These are phyloP conservation scores for Tenthredo notha DNA, from an alignment of 2,888 invertebrate species.

Conservation along the genomic window DNA sequence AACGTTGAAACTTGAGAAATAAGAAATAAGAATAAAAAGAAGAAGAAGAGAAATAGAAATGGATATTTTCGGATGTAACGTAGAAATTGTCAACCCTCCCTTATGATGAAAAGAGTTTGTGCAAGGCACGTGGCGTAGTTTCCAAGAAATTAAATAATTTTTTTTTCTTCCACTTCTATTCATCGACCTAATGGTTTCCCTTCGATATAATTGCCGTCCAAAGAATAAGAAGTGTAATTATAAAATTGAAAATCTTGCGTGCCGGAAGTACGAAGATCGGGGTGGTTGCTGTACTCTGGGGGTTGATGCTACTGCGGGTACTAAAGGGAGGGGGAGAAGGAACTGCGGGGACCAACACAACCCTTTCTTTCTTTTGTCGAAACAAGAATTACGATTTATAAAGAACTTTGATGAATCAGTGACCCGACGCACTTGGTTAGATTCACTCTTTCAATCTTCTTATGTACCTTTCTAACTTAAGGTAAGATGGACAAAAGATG, in stretches of 20 bases:
- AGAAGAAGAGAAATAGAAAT: slow-evolving; percentile 14
- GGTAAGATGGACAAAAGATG: slow-evolving; percentile 11
- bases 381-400: slow-evolving; percentile 64
- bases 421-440: slow-evolving; percentile 57
- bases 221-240: slow-evolving; percentile 60
- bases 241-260: slow-evolving; percentile 69
- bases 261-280: slow-evolving; percentile 56
- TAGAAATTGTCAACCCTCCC: background rate
- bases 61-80: background rate
- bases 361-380: slow-evolving; percentile 61
- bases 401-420: slow-evolving; percentile 66
- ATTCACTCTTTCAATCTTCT: slow-evolving; percentile 53
- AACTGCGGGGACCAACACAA: slow-evolving; percentile 44
- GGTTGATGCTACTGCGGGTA: background rate
- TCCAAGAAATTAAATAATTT: slow-evolving; percentile 39
- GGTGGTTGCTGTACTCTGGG: background rate
- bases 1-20: slow-evolving; percentile 19
- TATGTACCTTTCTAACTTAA: background rate
- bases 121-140: slow-evolving; percentile 13
- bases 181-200: slow-evolving; percentile 41
- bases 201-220: slow-evolving; percentile 46
- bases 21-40: background rate
- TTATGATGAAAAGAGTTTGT: background rate
- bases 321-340: no score
- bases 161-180: slow-evolving; percentile 12